Evolutionary conservation across 2,113 vertebrate genomes (phyloP).

Genomic region (Coturnix japonica): DNA sequence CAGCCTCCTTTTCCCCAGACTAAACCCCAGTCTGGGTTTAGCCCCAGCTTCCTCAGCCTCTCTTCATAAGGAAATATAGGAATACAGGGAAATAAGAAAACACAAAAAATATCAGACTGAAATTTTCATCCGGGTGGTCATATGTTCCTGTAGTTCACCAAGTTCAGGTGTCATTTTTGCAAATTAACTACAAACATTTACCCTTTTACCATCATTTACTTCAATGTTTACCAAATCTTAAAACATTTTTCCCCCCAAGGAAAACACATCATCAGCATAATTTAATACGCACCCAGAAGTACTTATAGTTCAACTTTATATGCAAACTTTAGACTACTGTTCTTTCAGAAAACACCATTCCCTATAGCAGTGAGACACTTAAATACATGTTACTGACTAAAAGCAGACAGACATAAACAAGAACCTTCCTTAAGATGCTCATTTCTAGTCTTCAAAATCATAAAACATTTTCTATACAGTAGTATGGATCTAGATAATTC

Average conservation of each 20-base stretch:
- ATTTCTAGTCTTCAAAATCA: slow-evolving; percentile 9
- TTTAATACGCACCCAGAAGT: slow-evolving; percentile 10
- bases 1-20: no score
- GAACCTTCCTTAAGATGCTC: background rate
- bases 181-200: background rate
- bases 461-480: background rate
- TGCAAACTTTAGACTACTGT: background rate
- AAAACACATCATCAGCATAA: background rate
- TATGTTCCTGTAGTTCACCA: background rate
- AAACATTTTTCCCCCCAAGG: background rate
- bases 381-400: background rate
- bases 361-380: background rate
- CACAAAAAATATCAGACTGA: background rate
- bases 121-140: background rate
- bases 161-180: slow-evolving; percentile 11
- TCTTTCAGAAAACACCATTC: slow-evolving; percentile 5
- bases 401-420: background rate
- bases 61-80: no score
- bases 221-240: background rate
- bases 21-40: no score
- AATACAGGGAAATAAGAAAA: background rate
- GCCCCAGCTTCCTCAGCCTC: no score
- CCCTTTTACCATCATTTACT: background rate
- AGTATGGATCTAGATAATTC: background rate
- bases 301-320: background rate